Conservation (phyloP, 2,888 invertebrate genomes). For the Podabrus alpinus region DNA sequence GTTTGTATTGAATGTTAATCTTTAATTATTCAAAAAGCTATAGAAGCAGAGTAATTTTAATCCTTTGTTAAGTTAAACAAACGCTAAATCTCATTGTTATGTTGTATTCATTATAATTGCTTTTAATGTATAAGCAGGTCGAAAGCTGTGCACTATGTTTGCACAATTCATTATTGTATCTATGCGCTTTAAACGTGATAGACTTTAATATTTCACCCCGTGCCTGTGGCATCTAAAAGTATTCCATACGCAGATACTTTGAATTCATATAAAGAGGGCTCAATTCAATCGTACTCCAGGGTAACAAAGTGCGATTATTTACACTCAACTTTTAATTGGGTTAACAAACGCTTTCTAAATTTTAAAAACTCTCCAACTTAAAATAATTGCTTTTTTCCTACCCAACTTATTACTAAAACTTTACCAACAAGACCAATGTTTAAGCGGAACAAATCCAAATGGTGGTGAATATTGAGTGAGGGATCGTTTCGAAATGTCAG, state of each 20-base stretch:
- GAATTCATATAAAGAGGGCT: conserved; percentile 13
- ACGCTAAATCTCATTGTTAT: conserved; percentile 55
- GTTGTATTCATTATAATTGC: conserved; percentile 56
- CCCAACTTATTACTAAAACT: conserved; percentile 15
- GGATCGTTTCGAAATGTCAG: conserved; percentile 37
- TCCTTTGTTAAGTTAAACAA: conserved; percentile 57
- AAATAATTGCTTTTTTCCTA: conserved; percentile 26
- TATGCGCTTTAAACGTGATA: conserved; percentile 29
- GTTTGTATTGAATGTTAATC: conserved; percentile 47
- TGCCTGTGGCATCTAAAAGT: conserved; percentile 9
- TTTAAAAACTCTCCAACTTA: conserved; percentile 28
- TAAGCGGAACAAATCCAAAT: conserved; percentile 19
- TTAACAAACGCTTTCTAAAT: conserved; percentile 40
- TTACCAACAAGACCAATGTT: conserved; percentile 23
- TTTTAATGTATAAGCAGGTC: conserved; percentile 57
- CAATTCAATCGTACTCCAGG: conserved; percentile 33
- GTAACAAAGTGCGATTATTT: conserved; percentile 38
- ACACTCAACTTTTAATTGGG: conserved; percentile 42
- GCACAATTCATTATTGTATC: conserved; percentile 36
- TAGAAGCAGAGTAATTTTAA: conserved; percentile 57
- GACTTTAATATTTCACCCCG: conserved; percentile 20
- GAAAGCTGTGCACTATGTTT: conserved; percentile 36
- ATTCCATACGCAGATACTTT: conserved; percentile 24
- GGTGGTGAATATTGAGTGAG: conserved; percentile 28
- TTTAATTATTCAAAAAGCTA: conserved; percentile 56